Conservation (phyloP, 2,797 vertebrate genomes). For the Nannoperca australis region DNA sequence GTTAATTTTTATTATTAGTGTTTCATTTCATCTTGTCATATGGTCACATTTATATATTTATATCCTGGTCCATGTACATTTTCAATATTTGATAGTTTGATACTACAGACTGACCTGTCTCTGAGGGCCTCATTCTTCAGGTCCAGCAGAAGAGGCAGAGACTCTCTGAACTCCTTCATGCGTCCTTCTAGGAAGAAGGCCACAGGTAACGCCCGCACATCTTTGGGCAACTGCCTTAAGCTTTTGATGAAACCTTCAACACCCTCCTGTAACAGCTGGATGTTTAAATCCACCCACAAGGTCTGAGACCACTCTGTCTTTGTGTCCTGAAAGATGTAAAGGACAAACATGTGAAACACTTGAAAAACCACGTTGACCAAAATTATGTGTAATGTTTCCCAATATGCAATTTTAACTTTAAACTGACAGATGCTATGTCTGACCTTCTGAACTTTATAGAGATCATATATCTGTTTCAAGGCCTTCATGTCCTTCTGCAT, state of each 20-base stretch:
- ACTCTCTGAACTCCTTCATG: slow-evolving; percentile 95
- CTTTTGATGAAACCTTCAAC: slow-evolving; percentile 88
- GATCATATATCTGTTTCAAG: slow-evolving; percentile 89
- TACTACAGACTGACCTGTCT: slow-evolving; percentile 86
- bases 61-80: neutral
- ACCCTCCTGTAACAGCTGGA: slow-evolving; percentile 92
- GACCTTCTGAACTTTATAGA: slow-evolving; percentile 90
- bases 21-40: neutral
- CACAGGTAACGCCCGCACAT: slow-evolving; percentile 85
- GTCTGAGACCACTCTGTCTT: slow-evolving; percentile 95
- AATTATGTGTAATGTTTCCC: neutral
- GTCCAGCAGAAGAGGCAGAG: slow-evolving; percentile 92
- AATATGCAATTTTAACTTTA: neutral
- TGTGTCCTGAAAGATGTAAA: slow-evolving; percentile 82
- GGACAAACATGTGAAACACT: slow-evolving; percentile 19
- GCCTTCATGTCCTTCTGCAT: slow-evolving; percentile 91
- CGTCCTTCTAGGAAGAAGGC: slow-evolving; percentile 88
- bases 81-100: too few species aligned
- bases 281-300: slow-evolving; percentile 93
- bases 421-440: slow-evolving; percentile 18
- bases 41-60: neutral
- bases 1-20: neutral
- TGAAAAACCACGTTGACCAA: neutral
- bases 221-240: slow-evolving; percentile 88
- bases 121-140: slow-evolving; percentile 94